These are phyloP conservation scores for Ennomos quercinarius DNA, from an alignment of 2,888 invertebrate genomes.

Conservation along the genomic window DNA sequence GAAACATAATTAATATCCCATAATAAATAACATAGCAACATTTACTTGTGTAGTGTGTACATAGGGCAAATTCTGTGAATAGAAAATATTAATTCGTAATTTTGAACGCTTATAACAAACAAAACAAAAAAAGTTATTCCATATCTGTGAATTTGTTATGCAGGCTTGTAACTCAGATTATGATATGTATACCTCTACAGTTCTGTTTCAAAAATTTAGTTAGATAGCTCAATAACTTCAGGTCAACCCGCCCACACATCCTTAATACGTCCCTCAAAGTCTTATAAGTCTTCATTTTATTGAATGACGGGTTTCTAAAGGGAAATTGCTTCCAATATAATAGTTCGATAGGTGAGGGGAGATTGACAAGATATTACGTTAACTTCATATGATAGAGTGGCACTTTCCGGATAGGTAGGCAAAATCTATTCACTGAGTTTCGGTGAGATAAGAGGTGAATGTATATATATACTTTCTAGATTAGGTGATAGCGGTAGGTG, in stretches of 20 bases:
- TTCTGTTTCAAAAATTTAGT: too few species aligned
- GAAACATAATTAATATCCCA: too few species aligned
- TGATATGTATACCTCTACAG: too few species aligned
- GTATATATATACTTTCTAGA: slow-evolving; percentile 1
- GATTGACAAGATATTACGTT: slow-evolving; percentile 39
- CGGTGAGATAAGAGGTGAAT: slow-evolving; percentile 27
- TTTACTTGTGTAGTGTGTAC: too few species aligned
- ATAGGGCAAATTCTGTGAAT: too few species aligned
- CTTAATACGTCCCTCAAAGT: slow-evolving; percentile 19
- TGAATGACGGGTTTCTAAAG: slow-evolving; percentile 43
- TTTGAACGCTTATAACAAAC: too few species aligned
- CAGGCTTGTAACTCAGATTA: too few species aligned
- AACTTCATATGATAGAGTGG: slow-evolving; percentile 43
- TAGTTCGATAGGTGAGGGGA: slow-evolving; percentile 36
- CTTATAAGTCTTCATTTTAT: slow-evolving; percentile 37
- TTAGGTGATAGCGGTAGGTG: slow-evolving; percentile 3
- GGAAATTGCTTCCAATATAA: slow-evolving; percentile 47
- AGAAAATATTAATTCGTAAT: too few species aligned
- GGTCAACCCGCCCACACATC: not conserved
- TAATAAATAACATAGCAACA: too few species aligned
- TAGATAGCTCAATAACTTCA: too few species aligned
- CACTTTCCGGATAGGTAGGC: slow-evolving; percentile 37
- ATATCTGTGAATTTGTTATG: too few species aligned
- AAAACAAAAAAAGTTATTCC: too few species aligned
- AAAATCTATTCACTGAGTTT: slow-evolving; percentile 33